Conservation (phyloP, 1,140 invertebrate species). For the Calephelis virginiensis region DNA sequence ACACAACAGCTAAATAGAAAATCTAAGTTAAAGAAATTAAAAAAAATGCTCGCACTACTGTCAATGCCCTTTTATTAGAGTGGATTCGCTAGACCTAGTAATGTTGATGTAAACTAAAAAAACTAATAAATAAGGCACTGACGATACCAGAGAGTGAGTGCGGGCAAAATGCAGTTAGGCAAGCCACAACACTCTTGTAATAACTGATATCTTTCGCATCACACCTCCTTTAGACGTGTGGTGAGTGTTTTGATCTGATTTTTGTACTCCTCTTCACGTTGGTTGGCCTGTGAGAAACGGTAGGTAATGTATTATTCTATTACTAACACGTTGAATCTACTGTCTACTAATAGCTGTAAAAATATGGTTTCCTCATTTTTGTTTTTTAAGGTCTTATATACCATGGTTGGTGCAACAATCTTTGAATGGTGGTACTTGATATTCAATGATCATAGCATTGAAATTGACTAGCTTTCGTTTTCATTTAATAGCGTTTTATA, state of each 20-base stretch:
- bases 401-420: conserved; percentile 65
- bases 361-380: background rate
- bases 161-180: conserved; percentile 67
- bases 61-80: conserved; percentile 43
- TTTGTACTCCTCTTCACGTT: conserved; percentile 99
- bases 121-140: conserved; percentile 41
- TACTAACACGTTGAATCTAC: conserved; percentile 7
- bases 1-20: conserved; percentile 47
- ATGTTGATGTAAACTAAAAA: background rate
- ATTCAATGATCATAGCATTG: conserved; percentile 30
- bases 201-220: conserved; percentile 57
- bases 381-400: background rate
- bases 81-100: background rate
- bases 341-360: conserved; percentile 4
- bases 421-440: conserved; percentile 5
- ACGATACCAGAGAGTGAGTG: conserved; percentile 55
- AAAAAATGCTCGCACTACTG: conserved; percentile 47
- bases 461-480: conserved; percentile 25
- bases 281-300: conserved; percentile 91
- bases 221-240: conserved; percentile 99
- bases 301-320: conserved; percentile 36
- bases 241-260: conserved; percentile 99
- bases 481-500: conserved; percentile 22
- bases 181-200: conserved; percentile 64
- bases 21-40: conserved; percentile 34